Base-by-base conservation (phyloP, 2,888 invertebrate species). In the Cyclophora albipunctata region DNA sequence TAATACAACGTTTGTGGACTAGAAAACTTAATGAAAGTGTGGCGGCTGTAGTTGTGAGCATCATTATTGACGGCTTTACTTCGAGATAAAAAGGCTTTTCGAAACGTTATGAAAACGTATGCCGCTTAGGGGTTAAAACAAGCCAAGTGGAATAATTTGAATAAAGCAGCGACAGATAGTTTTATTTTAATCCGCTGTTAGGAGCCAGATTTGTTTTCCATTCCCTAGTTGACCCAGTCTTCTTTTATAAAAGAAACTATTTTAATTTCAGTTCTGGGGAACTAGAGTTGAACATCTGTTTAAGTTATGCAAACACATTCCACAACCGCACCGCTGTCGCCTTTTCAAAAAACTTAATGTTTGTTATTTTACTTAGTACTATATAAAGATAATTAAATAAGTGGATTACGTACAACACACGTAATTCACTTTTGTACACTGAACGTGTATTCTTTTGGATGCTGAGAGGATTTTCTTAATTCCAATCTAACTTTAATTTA, bases 1-100 rank as follows among this genome's bases (percentile, higher is more conserved):
- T 79, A 74, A 76, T 69, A 72, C 67, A 64, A 68, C 66, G 73
- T 73, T 72, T 73, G 69, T 72, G 67, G 66, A 77, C 75, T 76
- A 78, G 75, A 73, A 80, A 81, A 78, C 73, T 74, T 78, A 84
- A 86, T 84, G 84, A 84, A 85, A 81, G 75, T 78, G 78, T 78
- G 73, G 73, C 60, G 55, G 66, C 70, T 75, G 69, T 70, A 74
- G 69, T 70, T 66, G 64, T 66, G 67, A 76, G 73, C 75, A 75
- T 85, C 83, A 85, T 85, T 85, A 87, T 84, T 72, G 74, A 75
- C 74, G 79, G 82, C 74, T 84, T 83, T 78, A 69, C 67, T 62
- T 61, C 62, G 57, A 75, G 77, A 81, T 81, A 81, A 81, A 82
- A 81, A 77, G 78, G 43, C 66, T 76, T 78, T 69, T 78, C 48